Evolutionary conservation across 1,140 invertebrate species (phyloP).

Genomic region (Cydia fagiglandana): DNA sequence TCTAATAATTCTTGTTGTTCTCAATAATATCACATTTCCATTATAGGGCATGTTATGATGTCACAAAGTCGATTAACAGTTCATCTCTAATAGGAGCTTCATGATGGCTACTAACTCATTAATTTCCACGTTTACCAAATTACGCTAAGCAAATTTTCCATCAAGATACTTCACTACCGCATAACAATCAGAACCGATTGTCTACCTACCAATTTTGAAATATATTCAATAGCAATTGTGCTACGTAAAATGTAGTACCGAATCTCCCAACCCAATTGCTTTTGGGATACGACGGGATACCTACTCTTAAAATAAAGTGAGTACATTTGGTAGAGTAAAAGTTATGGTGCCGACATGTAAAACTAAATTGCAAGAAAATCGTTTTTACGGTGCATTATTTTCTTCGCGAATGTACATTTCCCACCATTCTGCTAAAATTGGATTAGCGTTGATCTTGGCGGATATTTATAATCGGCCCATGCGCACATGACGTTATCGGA

Average conservation of each 20-base stretch:
- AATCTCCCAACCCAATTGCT: no score
- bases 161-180: no score
- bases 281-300: no score
- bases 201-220: no score
- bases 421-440: conserved; percentile 14
- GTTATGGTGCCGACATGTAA: no score
- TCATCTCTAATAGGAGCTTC: not conserved
- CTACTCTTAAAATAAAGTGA: no score
- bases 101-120: not conserved
- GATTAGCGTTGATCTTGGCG: conserved; percentile 15
- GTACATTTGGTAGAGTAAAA: no score
- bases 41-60: not conserved
- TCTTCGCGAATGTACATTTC: not conserved
- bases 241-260: no score
- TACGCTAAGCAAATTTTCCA: not conserved
- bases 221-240: no score
- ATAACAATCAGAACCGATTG: no score
- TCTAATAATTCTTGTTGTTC: no score
- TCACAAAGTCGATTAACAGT: not conserved
- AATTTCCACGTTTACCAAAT: not conserved
- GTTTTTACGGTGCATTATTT: not conserved
- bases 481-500: conserved; percentile 5
- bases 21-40: no score
- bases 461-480: conserved; percentile 29
- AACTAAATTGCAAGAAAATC: not conserved